These are phyloP conservation scores for Pseudonaja textilis DNA, from an alignment of 2,113 vertebrate genomes.

Conservation along the genomic window DNA sequence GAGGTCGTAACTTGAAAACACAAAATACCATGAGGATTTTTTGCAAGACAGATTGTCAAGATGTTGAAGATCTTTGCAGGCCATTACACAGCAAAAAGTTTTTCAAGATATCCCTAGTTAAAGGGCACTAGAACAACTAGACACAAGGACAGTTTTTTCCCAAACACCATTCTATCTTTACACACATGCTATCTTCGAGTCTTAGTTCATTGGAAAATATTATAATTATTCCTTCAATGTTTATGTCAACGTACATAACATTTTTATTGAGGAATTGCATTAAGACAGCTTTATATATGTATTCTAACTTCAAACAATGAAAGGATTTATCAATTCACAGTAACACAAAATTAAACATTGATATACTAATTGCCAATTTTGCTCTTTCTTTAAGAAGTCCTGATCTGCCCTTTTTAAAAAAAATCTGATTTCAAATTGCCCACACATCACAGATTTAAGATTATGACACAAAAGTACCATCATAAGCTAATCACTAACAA, in stretches of 20 bases:
- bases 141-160: no score
- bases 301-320: slow-evolving; percentile 41
- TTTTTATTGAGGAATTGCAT: slow-evolving; percentile 33
- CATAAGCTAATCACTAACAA: background rate
- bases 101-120: slow-evolving; percentile 41
- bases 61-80: slow-evolving; percentile 59
- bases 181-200: background rate
- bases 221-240: background rate
- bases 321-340: slow-evolving; percentile 51
- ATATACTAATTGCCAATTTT: slow-evolving; percentile 77
- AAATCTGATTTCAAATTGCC: slow-evolving; percentile 61
- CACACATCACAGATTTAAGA: background rate
- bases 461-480: background rate
- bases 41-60: slow-evolving; percentile 58
- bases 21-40: slow-evolving; percentile 59
- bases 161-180: no score
- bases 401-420: slow-evolving; percentile 53
- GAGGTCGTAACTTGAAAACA: slow-evolving; percentile 54
- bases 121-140: background rate
- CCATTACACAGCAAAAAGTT: slow-evolving; percentile 46
- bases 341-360: slow-evolving; percentile 90
- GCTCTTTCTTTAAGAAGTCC: slow-evolving; percentile 70
- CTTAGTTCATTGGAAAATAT: slow-evolving; percentile 13
- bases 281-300: slow-evolving; percentile 38
- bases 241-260: no score